Conservation (phyloP, 2,113 vertebrate species). For the Periophthalmus modestus region DNA sequence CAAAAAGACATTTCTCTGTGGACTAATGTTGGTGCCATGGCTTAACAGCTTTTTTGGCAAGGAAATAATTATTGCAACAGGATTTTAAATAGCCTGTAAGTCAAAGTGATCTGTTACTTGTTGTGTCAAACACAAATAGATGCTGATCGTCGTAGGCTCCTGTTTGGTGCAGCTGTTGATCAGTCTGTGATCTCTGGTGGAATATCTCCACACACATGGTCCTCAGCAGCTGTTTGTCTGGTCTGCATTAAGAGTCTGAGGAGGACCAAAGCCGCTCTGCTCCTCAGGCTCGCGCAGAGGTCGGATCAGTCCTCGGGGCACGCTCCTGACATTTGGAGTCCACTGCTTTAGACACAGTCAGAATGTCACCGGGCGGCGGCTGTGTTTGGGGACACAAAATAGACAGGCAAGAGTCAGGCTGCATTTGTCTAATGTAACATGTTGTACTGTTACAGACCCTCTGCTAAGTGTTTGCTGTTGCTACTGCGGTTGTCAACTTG, state of each 20-base stretch:
- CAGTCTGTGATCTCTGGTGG: slow-evolving; percentile 39
- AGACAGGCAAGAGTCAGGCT: slow-evolving; percentile 36
- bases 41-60: not conserved
- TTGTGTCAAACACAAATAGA: slow-evolving; percentile 36
- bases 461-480: no score
- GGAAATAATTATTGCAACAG: not conserved
- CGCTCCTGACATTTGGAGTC: slow-evolving; percentile 71
- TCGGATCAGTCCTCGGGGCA: slow-evolving; percentile 64
- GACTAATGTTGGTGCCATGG: not conserved
- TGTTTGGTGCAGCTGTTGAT: slow-evolving; percentile 28
- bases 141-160: slow-evolving; percentile 17
- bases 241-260: slow-evolving; percentile 63
- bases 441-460: slow-evolving; percentile 21
- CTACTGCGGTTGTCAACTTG: no score
- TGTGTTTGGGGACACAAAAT: slow-evolving; percentile 54
- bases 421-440: slow-evolving; percentile 41
- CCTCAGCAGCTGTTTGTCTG: slow-evolving; percentile 44
- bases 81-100: not conserved
- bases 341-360: slow-evolving; percentile 66
- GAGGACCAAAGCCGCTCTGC: slow-evolving; percentile 36
- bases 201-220: slow-evolving; percentile 34
- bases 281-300: slow-evolving; percentile 64
- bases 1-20: no score
- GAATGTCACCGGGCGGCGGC: slow-evolving; percentile 61
- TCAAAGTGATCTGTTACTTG: slow-evolving; percentile 4